Evolutionary conservation across 2,797 vertebrate species (phyloP), one percentile per base, ranked within the genome.

Genomic region (Macrochelys suwanniensis): DNA sequence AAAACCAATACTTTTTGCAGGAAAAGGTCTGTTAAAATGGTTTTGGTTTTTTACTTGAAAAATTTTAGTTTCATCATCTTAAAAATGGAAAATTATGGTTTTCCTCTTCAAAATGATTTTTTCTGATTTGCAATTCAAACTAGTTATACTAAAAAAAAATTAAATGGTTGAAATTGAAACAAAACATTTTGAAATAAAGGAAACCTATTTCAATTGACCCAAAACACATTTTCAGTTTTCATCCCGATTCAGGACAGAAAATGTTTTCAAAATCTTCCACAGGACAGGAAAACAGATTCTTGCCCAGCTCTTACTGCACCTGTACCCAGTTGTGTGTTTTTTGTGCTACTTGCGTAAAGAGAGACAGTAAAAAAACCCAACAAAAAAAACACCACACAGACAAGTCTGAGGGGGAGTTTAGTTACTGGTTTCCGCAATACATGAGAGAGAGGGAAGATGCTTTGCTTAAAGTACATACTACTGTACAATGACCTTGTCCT

Each of bases 271-370:
- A 71, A 37, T 71, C 19, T 71, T 71, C 65, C n/a, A 71, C 5
- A 23, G 19, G 19, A 71, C 17, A 80, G 0, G 0, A 88, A 23
- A 13, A 23, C 0, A 0, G 37, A 5, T 17, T 37, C 83, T 74
- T 49, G 45, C 11, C 28, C 0, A 61, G 21, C n/a, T 71, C n/a
- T 42, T 42, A 11, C n/a, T 71, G 65, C 19, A 71, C n/a, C 19
- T 71, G 68, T 49, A 71, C 6, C 11, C 1, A 51, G 15, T 37
- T 89, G 57, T 16, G 56, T 9, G 31, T 33, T 59, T n/a, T 28
- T 31, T 28, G 49, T 79, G 49, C 16, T 25, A 80, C 11, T 56
- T 82, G 17, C 1, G 7, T 37, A 54, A 50, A 76, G 25, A 50
- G 25, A 85, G 79, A 56, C 1, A 12, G 8, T 25, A 25, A 83